Percentiles rank a stretch among this genome's conserved stretches.
phyloP scores from a whole-genome alignment of 2,888 invertebrate species.

The Pherbina coryleti region DNA sequence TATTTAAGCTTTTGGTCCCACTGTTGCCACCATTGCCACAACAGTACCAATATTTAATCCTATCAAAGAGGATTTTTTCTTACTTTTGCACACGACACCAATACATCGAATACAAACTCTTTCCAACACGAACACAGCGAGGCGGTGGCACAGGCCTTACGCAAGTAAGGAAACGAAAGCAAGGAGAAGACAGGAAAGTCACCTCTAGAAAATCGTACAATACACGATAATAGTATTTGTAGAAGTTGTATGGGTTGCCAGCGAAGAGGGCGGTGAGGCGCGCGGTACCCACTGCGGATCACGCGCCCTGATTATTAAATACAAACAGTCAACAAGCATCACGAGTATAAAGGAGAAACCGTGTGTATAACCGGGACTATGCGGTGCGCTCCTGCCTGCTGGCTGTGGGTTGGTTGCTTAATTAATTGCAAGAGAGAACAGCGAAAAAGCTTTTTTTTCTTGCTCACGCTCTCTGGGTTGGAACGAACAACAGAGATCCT shows the following conservation, averaged over 20 bases:
- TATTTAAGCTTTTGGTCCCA: not conserved
- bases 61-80: constrained; percentile 46
- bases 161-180: not conserved
- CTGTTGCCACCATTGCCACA: constrained; percentile 13
- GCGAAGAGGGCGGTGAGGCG: not conserved
- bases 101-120: constrained; percentile 38
- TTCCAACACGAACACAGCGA: not conserved
- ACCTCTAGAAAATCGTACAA: constrained; percentile 38
- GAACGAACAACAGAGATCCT: constrained; percentile 12
- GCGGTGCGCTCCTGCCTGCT: not conserved
- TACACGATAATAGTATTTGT: constrained; percentile 30
- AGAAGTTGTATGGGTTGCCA: not conserved
- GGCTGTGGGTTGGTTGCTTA: not conserved
- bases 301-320: constrained; percentile 25
- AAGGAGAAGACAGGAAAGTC: constrained; percentile 46
- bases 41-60: constrained; percentile 39
- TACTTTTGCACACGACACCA: constrained; percentile 46
- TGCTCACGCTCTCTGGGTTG: not conserved
- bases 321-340: not conserved
- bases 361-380: constrained; percentile 17
- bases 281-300: constrained; percentile 16
- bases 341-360: constrained; percentile 26
- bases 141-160: not conserved
- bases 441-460: not conserved
- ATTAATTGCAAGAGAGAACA: not conserved